Percentiles rank a stretch among this genome's conserved stretches.
phyloP scores from a whole-genome alignment of 2,888 invertebrate genomes.

The Pseudococcus viburni region DNA sequence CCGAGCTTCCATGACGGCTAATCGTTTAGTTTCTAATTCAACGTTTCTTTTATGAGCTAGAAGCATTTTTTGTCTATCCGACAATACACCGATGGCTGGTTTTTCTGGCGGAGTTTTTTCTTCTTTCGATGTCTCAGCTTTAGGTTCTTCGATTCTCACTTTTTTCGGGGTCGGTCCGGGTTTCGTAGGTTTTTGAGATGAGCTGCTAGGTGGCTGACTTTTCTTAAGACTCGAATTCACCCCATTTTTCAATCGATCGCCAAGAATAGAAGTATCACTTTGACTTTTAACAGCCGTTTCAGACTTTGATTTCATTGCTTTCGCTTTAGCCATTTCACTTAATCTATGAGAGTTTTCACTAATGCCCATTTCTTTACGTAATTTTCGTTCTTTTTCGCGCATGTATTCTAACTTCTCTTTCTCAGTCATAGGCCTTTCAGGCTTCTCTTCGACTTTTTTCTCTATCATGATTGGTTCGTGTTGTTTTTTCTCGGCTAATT shows the following conservation, averaged over 20 bases:
- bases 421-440: constrained; percentile 84
- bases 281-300: not conserved
- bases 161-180: not conserved
- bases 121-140: constrained; percentile 12
- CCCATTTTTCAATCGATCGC: not conserved
- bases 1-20: not conserved
- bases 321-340: not conserved
- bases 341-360: constrained; percentile 20
- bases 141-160: not conserved
- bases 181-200: constrained; percentile 16
- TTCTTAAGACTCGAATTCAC: not conserved
- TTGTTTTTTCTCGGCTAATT: constrained; percentile 88
- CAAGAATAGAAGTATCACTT: not conserved
- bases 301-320: constrained; percentile 17
- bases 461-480: constrained; percentile 81
- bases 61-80: constrained; percentile 26
- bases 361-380: constrained; percentile 44
- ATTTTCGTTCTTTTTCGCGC: constrained; percentile 77
- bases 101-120: not conserved
- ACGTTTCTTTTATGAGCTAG: constrained; percentile 34
- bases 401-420: constrained; percentile 84
- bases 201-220: not conserved
- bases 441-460: constrained; percentile 74
- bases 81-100: constrained; percentile 34
- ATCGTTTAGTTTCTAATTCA: constrained; percentile 33